These are phyloP conservation scores for Balearica regulorum DNA, from an alignment of 2,797 vertebrate species.

Conservation along the genomic window DNA sequence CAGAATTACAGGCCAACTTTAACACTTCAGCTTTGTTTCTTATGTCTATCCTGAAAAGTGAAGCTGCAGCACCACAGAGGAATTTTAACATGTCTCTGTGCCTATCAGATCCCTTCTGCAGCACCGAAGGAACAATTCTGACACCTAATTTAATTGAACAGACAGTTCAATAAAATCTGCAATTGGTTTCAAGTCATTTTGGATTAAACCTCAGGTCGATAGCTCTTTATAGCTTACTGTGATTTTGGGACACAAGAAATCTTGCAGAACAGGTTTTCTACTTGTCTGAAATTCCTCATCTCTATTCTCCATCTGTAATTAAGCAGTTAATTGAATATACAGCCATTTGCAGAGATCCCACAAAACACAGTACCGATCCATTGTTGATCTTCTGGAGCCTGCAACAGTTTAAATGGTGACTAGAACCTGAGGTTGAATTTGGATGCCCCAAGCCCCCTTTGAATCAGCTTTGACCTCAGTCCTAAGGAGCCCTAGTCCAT, in stretches of 20 bases:
- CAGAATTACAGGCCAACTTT: not conserved
- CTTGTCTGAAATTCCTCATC: not conserved
- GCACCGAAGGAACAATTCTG: slow-evolving; percentile 1
- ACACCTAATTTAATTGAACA: slow-evolving; percentile 41
- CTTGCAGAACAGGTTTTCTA: not conserved
- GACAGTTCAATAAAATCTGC: slow-evolving; percentile 50
- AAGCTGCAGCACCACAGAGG: not conserved
- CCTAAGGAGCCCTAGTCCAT: not conserved
- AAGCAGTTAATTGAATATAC: not conserved
- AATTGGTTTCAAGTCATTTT: slow-evolving; percentile 31
- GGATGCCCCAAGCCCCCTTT: not conserved
- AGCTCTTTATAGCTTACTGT: not conserved
- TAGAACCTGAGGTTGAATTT: not conserved
- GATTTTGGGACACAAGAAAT: slow-evolving; percentile 3
- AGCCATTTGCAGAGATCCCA: not conserved
- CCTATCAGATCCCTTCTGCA: slow-evolving; percentile 8
- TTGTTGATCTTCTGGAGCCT: not conserved
- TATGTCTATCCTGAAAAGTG: not conserved
- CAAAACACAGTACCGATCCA: not conserved
- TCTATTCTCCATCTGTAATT: not conserved
- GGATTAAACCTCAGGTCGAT: slow-evolving; percentile 26
- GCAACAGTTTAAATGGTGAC: not conserved
- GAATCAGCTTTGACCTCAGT: not conserved
- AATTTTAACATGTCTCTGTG: not conserved
- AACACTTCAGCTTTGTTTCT: not conserved